Evolutionary conservation across 1,140 invertebrate species (phyloP), one percentile per base, ranked within the genome.

Genomic region (Kradibia gibbosae): DNA sequence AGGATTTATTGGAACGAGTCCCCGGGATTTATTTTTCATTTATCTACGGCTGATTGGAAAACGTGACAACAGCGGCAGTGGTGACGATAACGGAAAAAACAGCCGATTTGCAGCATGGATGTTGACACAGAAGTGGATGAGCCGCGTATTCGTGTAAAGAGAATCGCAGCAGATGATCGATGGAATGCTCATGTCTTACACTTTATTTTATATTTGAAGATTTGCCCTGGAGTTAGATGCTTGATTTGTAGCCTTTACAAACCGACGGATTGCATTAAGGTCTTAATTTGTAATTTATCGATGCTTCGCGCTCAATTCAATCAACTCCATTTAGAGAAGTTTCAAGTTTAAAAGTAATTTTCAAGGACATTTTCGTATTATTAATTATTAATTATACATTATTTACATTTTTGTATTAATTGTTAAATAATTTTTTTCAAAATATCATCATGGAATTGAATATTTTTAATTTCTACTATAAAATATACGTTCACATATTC

Each of bases 1-100:
- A 85, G 86, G 84, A 87, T 87, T 86, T 82, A 85, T 85, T 75
- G 76, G 81, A 76, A n/a, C 65, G 79, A 82, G 72, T 65, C 42
- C 39, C 77, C 77, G 83, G 70, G 83, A 84, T 84, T 80, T 42
- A 79, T 83, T 84, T 84, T 73, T 86, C 25, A 28, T 62, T 34
- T 62, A 15, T 25, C 13, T 84, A 55, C 13, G 36, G 3, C 36
- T 70, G 65, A 80, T 78, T 83, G 81, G 79, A 78, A 83, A 82
- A 77, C 71, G 74, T 74, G 45, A 48, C 77, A 17, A 42, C 72
- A 34, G 1, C 0, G 11, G 28, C 25, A 3, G 4, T 11, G 8
- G 48, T 10, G 71, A 55, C 48, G 55, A 73, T 25, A 34, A 36
- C 31, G 3, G 22, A 36, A 42, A 25, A 28, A 25, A n/a, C 15